Evolutionary conservation across 2,113 vertebrate genomes (phyloP).

Genomic region (Melanostigma gelatinosum): DNA sequence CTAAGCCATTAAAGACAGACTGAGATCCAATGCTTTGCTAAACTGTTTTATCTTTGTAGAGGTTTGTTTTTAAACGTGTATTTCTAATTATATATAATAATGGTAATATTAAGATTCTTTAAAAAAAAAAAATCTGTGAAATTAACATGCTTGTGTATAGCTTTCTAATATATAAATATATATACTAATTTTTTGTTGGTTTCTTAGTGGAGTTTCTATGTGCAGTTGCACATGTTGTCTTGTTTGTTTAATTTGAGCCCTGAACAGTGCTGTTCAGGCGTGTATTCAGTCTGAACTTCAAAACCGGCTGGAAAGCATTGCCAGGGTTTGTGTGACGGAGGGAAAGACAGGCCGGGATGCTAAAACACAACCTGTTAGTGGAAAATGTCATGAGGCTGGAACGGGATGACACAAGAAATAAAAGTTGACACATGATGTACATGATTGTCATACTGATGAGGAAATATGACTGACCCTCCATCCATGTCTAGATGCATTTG

Average conservation of each 20-base stretch:
- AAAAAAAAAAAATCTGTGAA: constrained; percentile 99
- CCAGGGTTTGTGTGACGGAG: constrained; percentile 60
- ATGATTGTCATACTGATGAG: constrained; percentile 48
- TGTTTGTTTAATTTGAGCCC: constrained; percentile 77
- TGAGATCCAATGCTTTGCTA: constrained; percentile 97
- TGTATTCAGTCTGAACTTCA: constrained; percentile 75
- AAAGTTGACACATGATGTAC: constrained; percentile 40
- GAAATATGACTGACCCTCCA: constrained; percentile 50
- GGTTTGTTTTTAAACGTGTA: constrained; percentile 99
- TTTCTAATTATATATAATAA: constrained; percentile 99
- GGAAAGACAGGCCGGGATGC: constrained; percentile 55
- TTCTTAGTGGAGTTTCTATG: constrained; percentile 95
- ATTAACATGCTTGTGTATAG: constrained; percentile 99
- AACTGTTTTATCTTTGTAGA: constrained; percentile 99
- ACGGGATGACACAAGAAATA: constrained; percentile 71
- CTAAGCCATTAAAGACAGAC: constrained; percentile 92
- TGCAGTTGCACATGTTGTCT: constrained; percentile 91
- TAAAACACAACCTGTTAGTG: constrained; percentile 81
- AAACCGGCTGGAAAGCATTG: constrained; percentile 70
- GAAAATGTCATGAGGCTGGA: constrained; percentile 84
- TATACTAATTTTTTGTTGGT: constrained; percentile 89
- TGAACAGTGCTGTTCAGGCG: constrained; percentile 72
- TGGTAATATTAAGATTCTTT: constrained; percentile 99
- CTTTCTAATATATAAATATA: constrained; percentile 97
- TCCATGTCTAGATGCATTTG: constrained; percentile 28